These are phyloP conservation scores for Vollenhovia emeryi DNA, from an alignment of 1,140 invertebrate species.

Conservation along the genomic window DNA sequence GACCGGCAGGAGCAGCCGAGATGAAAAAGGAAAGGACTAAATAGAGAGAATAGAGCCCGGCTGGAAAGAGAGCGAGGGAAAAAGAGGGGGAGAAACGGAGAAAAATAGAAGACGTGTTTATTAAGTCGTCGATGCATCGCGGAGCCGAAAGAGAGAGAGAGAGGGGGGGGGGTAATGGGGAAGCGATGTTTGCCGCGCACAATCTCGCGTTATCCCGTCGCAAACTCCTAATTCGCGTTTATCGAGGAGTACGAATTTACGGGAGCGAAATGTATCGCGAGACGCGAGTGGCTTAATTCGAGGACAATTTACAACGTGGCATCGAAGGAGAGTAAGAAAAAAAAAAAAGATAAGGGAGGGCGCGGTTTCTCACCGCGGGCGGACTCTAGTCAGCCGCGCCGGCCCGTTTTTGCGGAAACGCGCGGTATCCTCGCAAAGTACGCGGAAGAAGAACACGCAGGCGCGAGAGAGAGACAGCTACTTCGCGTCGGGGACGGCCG, in stretches of 20 bases:
- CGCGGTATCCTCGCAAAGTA: conserved; percentile 55
- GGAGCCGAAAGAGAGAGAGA: background rate
- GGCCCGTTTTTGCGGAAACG: conserved; percentile 47
- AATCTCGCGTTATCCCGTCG: background rate
- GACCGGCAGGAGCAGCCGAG: conserved; percentile 16
- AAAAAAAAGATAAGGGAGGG: background rate
- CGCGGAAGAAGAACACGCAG: conserved; percentile 50
- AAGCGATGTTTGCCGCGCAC: background rate
- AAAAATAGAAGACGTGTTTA: conserved; percentile 11
- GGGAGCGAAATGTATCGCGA: background rate
- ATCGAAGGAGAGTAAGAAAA: background rate
- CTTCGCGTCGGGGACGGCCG: conserved; percentile 1
- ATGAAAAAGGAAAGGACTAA: conserved; percentile 45
- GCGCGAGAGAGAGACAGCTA: conserved; percentile 9
- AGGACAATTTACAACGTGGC: background rate
- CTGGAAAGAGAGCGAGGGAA: background rate
- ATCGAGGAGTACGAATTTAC: background rate
- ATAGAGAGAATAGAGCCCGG: background rate
- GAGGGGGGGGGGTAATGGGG: background rate
- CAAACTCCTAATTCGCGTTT: background rate
- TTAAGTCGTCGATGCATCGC: background rate
- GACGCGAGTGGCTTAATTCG: background rate
- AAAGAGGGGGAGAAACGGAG: background rate
- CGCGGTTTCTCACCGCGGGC: background rate
- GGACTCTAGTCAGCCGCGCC: background rate